Evolutionary conservation across 2,888 invertebrate genomes (phyloP), one percentile per base, ranked within the genome.

Genomic region (Actias luna): DNA sequence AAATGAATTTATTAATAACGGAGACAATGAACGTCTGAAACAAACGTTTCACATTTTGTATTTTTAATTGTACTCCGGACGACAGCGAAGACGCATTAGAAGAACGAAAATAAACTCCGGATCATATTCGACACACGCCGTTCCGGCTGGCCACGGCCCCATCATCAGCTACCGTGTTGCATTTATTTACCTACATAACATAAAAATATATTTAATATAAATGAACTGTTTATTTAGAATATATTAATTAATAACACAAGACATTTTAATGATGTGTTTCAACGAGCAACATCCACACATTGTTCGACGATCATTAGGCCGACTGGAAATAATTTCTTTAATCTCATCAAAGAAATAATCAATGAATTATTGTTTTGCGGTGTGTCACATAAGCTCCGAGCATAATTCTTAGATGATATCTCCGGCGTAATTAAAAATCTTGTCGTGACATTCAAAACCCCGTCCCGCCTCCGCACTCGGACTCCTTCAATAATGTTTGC

Each of bases 1-100:
- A 92, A 92, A 92, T 92, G 92, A 92, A 92, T 92, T 92, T 92
- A 92, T 92, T 92, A 92, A 92, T 92, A 92, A 90, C 92, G 80
- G 85, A 92, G 92, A 92, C 92, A 92, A 92, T 92, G 92, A 92
- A 91, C 88, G 92, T 89, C 92, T 92, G 90, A 90, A 92, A 91
- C 90, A 86, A 91, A 88, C 87, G 89, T 82, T 87, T 84, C 84
- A 88, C 85, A 92, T 91, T 92, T 92, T 92, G 88, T 92, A 90
- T 92, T 92, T 92, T 92, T 92, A 92, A 92, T 92, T 92, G 92
- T 91, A 85, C 87, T 87, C 89, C 84, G 88, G 83, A 77, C 88
- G 91, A 89, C 90, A 88, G 83, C 84, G 88, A 87, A 89, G 84
- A 85, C 87, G 84, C 92, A 92, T 92, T 92, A 91, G 91, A 89